These are phyloP conservation scores for Epirrhoe alternata DNA, from an alignment of 2,888 invertebrate species.

Conservation along the genomic window DNA sequence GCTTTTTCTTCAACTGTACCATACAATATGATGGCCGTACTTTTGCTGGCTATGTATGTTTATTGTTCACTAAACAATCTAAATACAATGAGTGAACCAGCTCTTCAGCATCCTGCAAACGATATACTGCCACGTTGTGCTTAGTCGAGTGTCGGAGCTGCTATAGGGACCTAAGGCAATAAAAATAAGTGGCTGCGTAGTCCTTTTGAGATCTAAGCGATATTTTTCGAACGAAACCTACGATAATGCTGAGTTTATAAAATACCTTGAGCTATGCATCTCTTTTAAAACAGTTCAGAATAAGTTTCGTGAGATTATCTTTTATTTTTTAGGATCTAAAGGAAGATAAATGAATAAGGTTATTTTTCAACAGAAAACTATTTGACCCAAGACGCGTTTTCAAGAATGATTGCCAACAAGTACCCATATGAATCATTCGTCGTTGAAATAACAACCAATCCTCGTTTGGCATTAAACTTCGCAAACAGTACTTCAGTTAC, in stretches of 20 bases:
- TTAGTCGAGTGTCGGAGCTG: constrained; percentile 32
- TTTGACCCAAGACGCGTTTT: not conserved
- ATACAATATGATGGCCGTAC: too few relatives aligned
- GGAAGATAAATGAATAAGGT: not conserved
- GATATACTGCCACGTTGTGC: constrained; percentile 36
- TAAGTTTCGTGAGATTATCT: not conserved
- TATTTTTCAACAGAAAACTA: not conserved
- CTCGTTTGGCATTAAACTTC: constrained; percentile 30
- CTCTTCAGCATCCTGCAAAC: constrained; percentile 14
- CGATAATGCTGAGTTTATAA: constrained; percentile 20
- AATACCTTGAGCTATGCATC: constrained; percentile 12
- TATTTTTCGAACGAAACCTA: constrained; percentile 20
- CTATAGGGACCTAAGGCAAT: constrained; percentile 27
- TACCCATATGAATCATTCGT: constrained; percentile 13
- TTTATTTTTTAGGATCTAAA: not conserved
- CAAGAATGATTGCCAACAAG: not conserved
- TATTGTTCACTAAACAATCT: too few relatives aligned
- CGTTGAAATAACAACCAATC: constrained; percentile 24
- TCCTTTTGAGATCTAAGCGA: constrained; percentile 29
- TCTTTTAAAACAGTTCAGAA: not conserved
- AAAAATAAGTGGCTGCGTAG: constrained; percentile 39
- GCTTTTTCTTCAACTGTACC: too few relatives aligned
- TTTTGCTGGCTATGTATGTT: not conserved
- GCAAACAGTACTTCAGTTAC: constrained; percentile 38
- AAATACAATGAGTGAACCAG: constrained; percentile 18